Base-by-base conservation (phyloP, 2,888 invertebrate species). In the Cinara cedri region DNA sequence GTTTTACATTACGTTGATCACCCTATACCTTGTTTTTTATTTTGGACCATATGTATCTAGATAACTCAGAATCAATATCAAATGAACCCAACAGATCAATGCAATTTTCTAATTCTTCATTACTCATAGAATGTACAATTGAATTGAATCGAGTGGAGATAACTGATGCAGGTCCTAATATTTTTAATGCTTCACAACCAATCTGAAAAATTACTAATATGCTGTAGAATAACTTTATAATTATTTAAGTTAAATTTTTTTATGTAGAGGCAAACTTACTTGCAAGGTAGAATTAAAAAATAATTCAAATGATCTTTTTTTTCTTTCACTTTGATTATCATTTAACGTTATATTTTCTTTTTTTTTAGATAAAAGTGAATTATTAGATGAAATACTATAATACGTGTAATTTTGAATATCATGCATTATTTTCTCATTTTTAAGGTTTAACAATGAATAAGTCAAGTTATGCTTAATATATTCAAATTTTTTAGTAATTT, bases 41-140 rank as follows among this genome's bases (percentile, higher is more conserved):
- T 70, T 60, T 70, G 1, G 68, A 70, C 70, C 70, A 78, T 13
- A 78, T 60, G 9, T 70, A 10, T 60, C 13, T 60, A 8, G 78
- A 57, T 78, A 70, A 49, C 34, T 68, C 49, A 51, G 46, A 6
- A 13, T 70, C 42, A 16, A 78, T 51, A 1, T 78, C 49, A 68
- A 78, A 78, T 9, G 78, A 78, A 9, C 78, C 78, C 14, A 78
- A 62, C 10, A 70, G 51, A 78, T 78, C 78, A 51, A 70, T 13
- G 62, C 78, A 78, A n/a, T 78, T 55, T 0, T 68, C 57, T 16
- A 78, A 34, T 42, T 78, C 78, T 0, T 62, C 24, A 21, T 78
- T 42, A 21, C 49, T 78, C 78, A 78, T 70, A n/a, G 66, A 60
- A 10, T 60, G n/a, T 14, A 78, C 14, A 51, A 68, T 78, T 9